These are phyloP conservation scores for Axis porcinus DNA, from an alignment of 2,113 vertebrate species.

Conservation along the genomic window DNA sequence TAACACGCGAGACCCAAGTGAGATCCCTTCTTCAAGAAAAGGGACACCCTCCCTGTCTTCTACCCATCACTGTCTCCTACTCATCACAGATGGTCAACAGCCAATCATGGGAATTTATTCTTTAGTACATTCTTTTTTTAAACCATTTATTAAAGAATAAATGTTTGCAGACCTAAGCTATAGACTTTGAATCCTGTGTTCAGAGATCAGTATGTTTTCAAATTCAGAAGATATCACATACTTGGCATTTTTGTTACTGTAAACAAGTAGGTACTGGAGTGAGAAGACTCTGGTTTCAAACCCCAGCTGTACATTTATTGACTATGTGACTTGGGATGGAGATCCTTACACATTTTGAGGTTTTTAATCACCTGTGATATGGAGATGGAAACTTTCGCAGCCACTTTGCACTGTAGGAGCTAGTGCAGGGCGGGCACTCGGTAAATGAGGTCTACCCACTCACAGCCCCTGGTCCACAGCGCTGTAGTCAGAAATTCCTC, in stretches of 20 bases:
- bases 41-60: background rate
- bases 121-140: background rate
- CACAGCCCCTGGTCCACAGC: background rate
- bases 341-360: background rate
- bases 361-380: background rate
- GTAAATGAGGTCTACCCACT: background rate
- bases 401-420: accelerated
- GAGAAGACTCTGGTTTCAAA: background rate
- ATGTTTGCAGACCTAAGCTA: background rate
- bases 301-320: background rate
- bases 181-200: background rate
- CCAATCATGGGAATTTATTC: background rate
- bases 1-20: background rate
- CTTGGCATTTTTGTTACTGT: background rate
- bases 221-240: background rate
- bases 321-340: background rate
- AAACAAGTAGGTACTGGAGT: background rate
- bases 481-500: background rate
- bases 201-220: background rate
- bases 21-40: background rate
- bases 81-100: background rate
- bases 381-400: background rate
- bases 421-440: accelerated
- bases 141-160: background rate
- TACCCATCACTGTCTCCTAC: background rate